Conservation (phyloP, 1,140 invertebrate genomes). For the Hydropsyche tenuis region DNA sequence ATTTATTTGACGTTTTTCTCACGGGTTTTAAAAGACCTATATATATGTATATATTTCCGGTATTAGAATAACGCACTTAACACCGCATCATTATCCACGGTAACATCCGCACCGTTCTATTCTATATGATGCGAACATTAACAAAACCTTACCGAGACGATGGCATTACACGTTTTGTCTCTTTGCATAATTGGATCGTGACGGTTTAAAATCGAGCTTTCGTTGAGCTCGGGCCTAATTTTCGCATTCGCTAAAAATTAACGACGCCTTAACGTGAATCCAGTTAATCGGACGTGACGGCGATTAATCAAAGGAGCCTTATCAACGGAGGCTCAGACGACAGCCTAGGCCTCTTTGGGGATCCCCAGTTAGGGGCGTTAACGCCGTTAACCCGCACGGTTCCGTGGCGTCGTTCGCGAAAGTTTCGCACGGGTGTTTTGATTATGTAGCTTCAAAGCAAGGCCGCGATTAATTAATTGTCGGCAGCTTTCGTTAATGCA, state of each 20-base stretch:
- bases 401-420: neutral
- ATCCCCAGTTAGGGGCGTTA: neutral
- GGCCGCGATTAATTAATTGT: slow-evolving; percentile 6
- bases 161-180: too few species aligned
- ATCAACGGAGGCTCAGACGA: neutral
- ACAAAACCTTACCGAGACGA: too few species aligned
- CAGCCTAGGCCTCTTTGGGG: neutral
- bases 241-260: slow-evolving; percentile 1
- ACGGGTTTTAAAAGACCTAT: too few species aligned
- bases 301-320: slow-evolving; percentile 12
- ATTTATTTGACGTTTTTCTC: too few species aligned
- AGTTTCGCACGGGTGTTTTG: neutral
- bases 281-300: neutral
- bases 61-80: too few species aligned
- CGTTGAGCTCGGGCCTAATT: neutral
- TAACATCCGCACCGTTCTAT: too few species aligned
- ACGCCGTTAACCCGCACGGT: neutral
- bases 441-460: neutral
- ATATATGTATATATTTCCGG: too few species aligned
- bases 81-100: too few species aligned
- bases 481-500: neutral
- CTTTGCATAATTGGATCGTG: too few species aligned
- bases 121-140: too few species aligned
- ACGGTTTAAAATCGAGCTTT: too few species aligned
- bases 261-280: neutral